Evolutionary conservation across 2,113 vertebrate species (phyloP), one percentile per base, ranked within the genome.

Genomic region (Marmota monax): DNA sequence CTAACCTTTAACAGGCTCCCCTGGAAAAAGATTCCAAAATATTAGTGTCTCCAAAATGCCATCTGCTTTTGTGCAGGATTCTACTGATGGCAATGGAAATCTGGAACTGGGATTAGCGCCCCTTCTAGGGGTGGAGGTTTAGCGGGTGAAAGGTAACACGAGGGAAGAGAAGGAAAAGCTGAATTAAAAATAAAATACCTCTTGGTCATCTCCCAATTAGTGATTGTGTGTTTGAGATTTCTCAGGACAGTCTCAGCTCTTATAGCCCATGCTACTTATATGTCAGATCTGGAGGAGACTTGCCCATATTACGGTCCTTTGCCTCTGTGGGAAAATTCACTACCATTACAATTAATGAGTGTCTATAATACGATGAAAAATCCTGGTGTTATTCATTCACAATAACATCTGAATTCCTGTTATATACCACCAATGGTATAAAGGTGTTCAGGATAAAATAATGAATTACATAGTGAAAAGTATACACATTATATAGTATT

Each of bases 341-440:
- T 79, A 53, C 82, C 79, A 61, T 61, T 95, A 84, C 92, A 96
- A 92, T 67, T 20, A 94, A 80, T 77, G 74, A 91, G 84, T 85
- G 80, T 84, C 76, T 67, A 34, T 80, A 87, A 58, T 72, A 63
- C 79, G 79, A 92, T 37, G 61, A 84, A 80, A 89, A 93, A 82
- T 48, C 70, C 45, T 96, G 1, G 72, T 82, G 77, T 76, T 70
- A 58, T 45, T 94, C 58, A 86, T 90, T 94, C 79, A 87, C 39
- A 34, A 88, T 56, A 65, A 63, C 1, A 8, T 25, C 1, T 72
- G 72, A 91, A 53, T 84, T 83, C 53, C 84, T 51, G 7, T 0
- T 45, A 73, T 34, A 34, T 1, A 34, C 22, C 39, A n/a, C 69
- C 93, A 89, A 90, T 37, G 76, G 63, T 37, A 6, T 22, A 51